Percentiles rank a stretch among this genome's conserved stretches.
Evolutionary conservation across 2,113 vertebrate species (phyloP).

Genomic region (Todiramphus saurophagus): DNA sequence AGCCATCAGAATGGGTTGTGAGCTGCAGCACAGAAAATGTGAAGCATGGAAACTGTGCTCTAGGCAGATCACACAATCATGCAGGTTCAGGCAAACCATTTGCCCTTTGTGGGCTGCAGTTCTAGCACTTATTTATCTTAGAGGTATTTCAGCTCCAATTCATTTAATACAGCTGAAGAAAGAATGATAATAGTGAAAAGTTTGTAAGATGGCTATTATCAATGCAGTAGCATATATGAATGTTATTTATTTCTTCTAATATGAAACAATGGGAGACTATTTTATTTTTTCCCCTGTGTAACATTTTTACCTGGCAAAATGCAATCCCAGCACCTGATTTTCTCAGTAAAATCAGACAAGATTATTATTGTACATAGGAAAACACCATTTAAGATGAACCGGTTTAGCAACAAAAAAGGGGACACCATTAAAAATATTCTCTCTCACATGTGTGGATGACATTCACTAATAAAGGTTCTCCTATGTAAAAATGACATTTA

Average conservation of each 20-base stretch:
- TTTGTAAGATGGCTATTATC: not conserved
- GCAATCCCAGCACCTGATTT: not conserved
- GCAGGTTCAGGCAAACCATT: not conserved
- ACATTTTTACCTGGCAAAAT: not conserved
- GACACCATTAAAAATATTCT: conserved; percentile 21
- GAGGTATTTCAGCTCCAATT: not conserved
- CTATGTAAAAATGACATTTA: conserved; percentile 57
- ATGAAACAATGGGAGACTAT: not conserved
- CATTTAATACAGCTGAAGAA: not conserved
- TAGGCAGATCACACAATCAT: not conserved
- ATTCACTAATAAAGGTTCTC: conserved; percentile 44
- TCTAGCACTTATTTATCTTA: not conserved
- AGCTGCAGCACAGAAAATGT: not conserved
- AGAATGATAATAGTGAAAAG: not conserved
- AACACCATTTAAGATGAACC: not conserved
- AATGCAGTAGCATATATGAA: not conserved
- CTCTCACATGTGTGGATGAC: conserved; percentile 22
- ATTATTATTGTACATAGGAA: not conserved
- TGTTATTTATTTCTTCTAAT: not conserved
- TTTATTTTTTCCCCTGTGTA: not conserved
- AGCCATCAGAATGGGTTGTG: not conserved
- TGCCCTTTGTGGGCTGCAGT: not conserved
- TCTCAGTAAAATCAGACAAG: not conserved
- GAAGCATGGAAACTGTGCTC: not conserved
- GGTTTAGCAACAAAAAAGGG: not conserved